These are phyloP conservation scores for Drosophila nr. perissopoda DNA, from an alignment of 2,888 invertebrate species.

Conservation along the genomic window DNA sequence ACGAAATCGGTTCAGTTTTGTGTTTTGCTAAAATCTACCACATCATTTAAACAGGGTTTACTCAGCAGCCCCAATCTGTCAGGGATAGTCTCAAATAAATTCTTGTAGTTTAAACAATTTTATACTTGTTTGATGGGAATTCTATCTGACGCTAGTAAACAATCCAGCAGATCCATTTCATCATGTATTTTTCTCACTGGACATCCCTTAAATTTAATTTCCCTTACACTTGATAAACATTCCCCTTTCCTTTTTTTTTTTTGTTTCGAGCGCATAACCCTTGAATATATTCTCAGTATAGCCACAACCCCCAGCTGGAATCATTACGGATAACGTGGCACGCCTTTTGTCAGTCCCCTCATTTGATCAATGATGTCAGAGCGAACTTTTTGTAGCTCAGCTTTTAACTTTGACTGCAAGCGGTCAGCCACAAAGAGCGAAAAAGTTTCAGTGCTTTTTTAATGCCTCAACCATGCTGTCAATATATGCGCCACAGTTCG, in stretches of 20 bases:
- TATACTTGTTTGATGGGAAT: neutral
- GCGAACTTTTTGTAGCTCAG: conserved; percentile 49
- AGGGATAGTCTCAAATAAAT: neutral
- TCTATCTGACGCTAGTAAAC: neutral
- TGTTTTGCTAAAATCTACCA: neutral
- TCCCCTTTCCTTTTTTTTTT: neutral
- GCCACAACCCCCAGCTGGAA: conserved; percentile 7
- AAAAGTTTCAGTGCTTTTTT: conserved; percentile 53
- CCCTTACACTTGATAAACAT: conserved; percentile 8
- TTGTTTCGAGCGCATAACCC: conserved; percentile 10
- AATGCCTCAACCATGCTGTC: conserved; percentile 18
- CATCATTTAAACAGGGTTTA: neutral
- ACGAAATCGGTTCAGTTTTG: neutral
- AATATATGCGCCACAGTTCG: conserved; percentile 24
- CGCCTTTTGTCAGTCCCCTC: conserved; percentile 40
- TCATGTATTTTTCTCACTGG: neutral
- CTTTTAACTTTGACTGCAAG: conserved; percentile 75
- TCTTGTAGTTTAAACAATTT: neutral
- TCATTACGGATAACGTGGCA: conserved; percentile 50
- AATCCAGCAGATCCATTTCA: neutral
- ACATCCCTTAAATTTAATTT: neutral
- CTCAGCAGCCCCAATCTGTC: neutral
- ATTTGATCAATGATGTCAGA: conserved; percentile 64
- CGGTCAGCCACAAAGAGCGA: conserved; percentile 73
- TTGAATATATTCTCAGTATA: conserved; percentile 16